phyloP scores from a whole-genome alignment of 2,888 invertebrate species.

The Stictocephala bisonia region DNA sequence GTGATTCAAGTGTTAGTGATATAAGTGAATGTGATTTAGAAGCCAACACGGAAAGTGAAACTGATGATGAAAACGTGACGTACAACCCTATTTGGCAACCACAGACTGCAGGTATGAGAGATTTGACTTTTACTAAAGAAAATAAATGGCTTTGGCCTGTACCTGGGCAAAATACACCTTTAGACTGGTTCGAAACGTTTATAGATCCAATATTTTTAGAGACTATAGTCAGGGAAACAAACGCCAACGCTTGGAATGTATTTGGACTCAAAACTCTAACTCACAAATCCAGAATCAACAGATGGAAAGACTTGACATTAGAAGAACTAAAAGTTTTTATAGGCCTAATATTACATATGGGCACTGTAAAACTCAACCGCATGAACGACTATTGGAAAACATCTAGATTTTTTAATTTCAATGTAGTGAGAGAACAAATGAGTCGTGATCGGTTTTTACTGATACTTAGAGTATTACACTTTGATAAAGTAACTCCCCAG shows the following conservation, averaged over 20 bases:
- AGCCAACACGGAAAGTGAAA: too few species aligned
- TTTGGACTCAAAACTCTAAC: background rate
- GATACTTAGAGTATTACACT: background rate
- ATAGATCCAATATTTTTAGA: background rate
- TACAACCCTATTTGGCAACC: background rate
- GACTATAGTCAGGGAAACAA: background rate
- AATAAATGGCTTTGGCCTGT: background rate
- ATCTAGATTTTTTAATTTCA: background rate
- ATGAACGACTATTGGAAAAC: conserved; percentile 22
- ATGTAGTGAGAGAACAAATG: background rate
- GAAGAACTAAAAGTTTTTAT: background rate
- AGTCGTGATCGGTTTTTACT: background rate
- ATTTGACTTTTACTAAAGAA: background rate
- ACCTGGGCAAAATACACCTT: background rate
- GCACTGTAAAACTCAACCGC: background rate
- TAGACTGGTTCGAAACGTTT: background rate
- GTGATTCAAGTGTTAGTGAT: too few species aligned
- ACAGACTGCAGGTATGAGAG: background rate
- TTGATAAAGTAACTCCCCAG: background rate
- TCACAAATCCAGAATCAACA: background rate
- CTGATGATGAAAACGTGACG: background rate
- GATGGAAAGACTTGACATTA: conserved; percentile 10
- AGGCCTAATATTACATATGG: conserved; percentile 7
- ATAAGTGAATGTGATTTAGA: background rate
- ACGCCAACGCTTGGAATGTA: background rate